Evolutionary conservation across 1,140 invertebrate genomes (phyloP).

Genomic region (Campoletis sonorensis): DNA sequence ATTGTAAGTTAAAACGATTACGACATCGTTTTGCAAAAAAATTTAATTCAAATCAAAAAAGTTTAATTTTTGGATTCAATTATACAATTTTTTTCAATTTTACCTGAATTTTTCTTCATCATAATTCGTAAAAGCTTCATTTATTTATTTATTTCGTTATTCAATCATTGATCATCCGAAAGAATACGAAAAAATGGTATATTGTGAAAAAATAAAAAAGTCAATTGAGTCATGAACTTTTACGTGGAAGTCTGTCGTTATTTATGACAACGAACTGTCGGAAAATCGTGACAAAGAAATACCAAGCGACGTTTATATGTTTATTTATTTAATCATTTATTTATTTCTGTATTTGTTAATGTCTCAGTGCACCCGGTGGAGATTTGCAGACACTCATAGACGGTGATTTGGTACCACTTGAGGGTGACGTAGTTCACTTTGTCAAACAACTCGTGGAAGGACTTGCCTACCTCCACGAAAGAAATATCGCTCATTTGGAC

Average conservation of each 20-base stretch:
- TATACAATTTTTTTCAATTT: no score
- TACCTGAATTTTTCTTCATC: no score
- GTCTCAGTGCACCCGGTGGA: constrained; percentile 83
- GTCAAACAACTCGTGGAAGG: constrained; percentile 85
- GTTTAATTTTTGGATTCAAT: no score
- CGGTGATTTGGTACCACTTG: constrained; percentile 84
- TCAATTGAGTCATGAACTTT: not conserved
- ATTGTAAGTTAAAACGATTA: constrained; percentile 79
- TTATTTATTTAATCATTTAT: not conserved
- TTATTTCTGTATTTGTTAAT: constrained; percentile 12
- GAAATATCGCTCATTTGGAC: constrained; percentile 88
- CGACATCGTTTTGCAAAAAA: not conserved
- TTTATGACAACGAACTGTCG: constrained; percentile 11
- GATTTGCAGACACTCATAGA: constrained; percentile 87
- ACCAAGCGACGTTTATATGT: not conserved
- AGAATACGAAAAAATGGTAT: not conserved
- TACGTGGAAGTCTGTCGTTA: not conserved
- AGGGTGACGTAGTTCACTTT: constrained; percentile 82
- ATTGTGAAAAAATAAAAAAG: constrained; percentile 14
- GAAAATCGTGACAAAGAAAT: constrained; percentile 27
- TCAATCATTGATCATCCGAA: constrained; percentile 2
- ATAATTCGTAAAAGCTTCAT: no score
- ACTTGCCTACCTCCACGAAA: constrained; percentile 83
- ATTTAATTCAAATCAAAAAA: no score
- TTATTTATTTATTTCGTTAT: no score